Evolutionary conservation across 2,113 vertebrate species (phyloP), one percentile per base, ranked within the genome.

Genomic region (Scophthalmus maximus): DNA sequence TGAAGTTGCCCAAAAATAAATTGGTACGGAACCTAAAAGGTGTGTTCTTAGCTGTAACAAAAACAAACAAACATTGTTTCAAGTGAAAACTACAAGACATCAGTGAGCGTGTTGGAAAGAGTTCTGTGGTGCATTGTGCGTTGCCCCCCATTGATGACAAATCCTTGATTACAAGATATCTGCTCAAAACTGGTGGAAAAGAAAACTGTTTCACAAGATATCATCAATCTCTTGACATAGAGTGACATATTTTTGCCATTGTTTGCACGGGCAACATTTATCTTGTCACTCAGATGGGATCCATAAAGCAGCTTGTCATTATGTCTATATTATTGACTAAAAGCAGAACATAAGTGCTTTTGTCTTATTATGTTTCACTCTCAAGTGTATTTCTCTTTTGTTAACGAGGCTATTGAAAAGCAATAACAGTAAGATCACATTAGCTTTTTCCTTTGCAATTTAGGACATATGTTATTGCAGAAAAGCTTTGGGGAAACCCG

Each of bases 361-460:
- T 81, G 66, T 75, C 76, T 87, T 83, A 85, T 86, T 89, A 81
- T 71, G 68, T 81, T 84, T 83, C 17, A 42, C 60, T 87, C 73
- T 84, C 68, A 63, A 73, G 81, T 77, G 76, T 66, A 85, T 88
- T 76, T 81, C 79, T 87, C 82, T 87, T 87, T 89, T 73, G 71
- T 88, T 89, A 82, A 86, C 82, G 66, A 86, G 85, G 73, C 79
- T 70, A 85, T 83, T 18, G 78, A 84, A 89, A 85, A 89, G 79
- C 87, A 90, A 92, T 90, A 90, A 88, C 79, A 68, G 78, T 82
- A 81, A 79, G 78, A 82, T 87, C 68, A 75, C 81, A 86, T 86
- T 89, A 83, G 68, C 61, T 76, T 69, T 73, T 85, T 84, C 79
- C 46, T 68, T 68, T 68, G 73, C 79, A 76, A 66, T 90, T 87